Evolutionary conservation across 2,113 vertebrate genomes (phyloP).

Genomic region (Miniopterus natalensis): DNA sequence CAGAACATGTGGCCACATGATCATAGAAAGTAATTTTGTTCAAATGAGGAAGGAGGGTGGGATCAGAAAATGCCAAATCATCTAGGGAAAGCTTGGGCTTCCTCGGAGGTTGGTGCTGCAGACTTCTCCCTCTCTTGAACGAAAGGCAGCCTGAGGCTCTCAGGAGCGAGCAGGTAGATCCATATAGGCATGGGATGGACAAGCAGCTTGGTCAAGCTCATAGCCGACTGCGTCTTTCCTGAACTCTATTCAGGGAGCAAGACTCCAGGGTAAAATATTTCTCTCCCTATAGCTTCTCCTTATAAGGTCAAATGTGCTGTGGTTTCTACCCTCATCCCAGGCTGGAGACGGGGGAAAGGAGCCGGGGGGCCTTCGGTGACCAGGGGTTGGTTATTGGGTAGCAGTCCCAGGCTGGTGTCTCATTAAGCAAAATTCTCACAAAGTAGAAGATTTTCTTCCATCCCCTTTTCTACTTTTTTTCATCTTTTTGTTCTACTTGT

Average conservation of each 20-base stretch:
- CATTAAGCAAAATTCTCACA: constrained; percentile 66
- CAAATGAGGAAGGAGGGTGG: background rate
- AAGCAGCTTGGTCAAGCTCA: background rate
- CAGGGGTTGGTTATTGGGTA: background rate
- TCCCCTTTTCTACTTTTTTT: background rate
- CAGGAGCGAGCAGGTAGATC: background rate
- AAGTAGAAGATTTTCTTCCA: constrained; percentile 44
- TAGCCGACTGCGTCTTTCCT: background rate
- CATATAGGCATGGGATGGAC: background rate
- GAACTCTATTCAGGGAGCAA: background rate
- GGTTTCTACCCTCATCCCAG: background rate
- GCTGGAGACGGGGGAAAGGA: background rate
- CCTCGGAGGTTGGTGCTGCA: background rate
- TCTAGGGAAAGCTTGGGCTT: background rate
- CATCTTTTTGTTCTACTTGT: constrained; percentile 59
- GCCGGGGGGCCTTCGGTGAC: background rate
- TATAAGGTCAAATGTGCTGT: background rate
- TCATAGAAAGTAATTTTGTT: background rate
- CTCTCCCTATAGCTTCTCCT: background rate
- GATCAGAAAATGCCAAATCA: background rate
- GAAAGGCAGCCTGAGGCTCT: background rate
- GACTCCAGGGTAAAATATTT: background rate
- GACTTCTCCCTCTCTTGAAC: background rate
- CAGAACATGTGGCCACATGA: background rate
- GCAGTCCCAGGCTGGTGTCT: constrained; percentile 40